phyloP scores from a whole-genome alignment of 2,113 vertebrate species.

The Macquaria ambigua region DNA sequence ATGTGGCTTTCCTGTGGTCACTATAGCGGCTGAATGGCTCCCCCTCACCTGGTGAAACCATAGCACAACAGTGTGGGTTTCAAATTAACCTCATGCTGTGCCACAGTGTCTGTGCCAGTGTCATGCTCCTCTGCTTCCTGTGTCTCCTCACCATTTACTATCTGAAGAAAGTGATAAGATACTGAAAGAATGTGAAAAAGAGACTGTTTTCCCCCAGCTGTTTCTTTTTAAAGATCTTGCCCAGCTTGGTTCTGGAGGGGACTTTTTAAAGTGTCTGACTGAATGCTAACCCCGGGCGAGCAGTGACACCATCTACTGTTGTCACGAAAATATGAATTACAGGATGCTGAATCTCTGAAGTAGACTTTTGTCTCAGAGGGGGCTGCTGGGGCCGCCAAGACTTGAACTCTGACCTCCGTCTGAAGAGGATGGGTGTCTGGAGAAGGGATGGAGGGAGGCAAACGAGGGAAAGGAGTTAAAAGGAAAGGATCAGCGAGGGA shows the following conservation, averaged over 20 bases:
- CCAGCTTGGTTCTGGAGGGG: constrained; percentile 35
- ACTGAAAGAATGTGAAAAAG: constrained; percentile 65
- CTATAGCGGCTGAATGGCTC: not conserved
- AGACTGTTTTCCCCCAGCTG: constrained; percentile 52
- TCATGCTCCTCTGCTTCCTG: constrained; percentile 15
- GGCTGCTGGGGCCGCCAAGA: constrained; percentile 54
- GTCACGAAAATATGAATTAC: constrained; percentile 67
- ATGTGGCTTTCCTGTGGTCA: not conserved
- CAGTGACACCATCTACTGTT: constrained; percentile 66
- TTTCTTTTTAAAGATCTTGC: constrained; percentile 65
- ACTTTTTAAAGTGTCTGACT: constrained; percentile 55
- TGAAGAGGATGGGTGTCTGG: constrained; percentile 72
- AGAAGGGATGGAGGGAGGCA: constrained; percentile 42
- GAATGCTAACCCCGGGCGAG: constrained; percentile 45
- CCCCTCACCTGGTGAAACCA: not conserved
- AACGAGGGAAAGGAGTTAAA: constrained; percentile 50
- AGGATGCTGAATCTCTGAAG: constrained; percentile 61
- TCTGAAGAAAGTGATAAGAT: constrained; percentile 67
- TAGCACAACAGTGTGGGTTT: constrained; percentile 4
- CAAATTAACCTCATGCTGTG: constrained; percentile 16
- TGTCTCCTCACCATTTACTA: constrained; percentile 30
- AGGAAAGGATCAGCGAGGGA: constrained; percentile 32
- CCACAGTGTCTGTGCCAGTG: not conserved
- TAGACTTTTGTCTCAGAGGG: constrained; percentile 71
- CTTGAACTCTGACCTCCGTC: constrained; percentile 73